phyloP scores from a whole-genome alignment of 2,797 vertebrate genomes.

The Knipowitschia caucasica region DNA sequence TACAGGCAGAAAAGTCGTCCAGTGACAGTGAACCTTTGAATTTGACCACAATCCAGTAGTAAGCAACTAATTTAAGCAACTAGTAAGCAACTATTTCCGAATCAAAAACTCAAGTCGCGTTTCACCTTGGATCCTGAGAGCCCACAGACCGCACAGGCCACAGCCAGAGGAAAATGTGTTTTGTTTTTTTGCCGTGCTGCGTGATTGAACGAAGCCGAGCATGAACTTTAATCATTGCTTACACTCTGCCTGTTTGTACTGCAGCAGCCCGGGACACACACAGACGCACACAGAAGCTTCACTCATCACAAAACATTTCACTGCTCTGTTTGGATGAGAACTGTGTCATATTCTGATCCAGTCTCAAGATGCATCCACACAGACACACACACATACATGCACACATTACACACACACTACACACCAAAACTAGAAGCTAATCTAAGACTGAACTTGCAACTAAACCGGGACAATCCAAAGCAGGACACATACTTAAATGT shows the following conservation, averaged over 20 bases:
- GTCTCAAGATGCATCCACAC: too few species aligned
- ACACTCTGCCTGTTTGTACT: constrained; percentile 72
- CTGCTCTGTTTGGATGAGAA: background rate
- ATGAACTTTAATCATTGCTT: constrained; percentile 81
- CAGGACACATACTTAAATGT: too few species aligned
- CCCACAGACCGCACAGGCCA: constrained; percentile 53
- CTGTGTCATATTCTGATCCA: background rate
- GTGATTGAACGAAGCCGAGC: constrained; percentile 80
- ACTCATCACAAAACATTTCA: constrained; percentile 53
- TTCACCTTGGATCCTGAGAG: background rate
- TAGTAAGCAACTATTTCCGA: too few species aligned
- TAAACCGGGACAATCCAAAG: too few species aligned
- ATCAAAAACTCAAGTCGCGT: too few species aligned
- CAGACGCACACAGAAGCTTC: constrained; percentile 25
- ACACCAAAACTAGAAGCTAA: background rate
- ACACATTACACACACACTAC: background rate
- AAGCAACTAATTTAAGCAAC: too few species aligned
- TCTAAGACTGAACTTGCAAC: background rate
- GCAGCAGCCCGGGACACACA: constrained; percentile 68
- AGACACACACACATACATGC: too few species aligned
- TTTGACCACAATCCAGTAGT: too few species aligned
- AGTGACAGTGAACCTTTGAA: too few species aligned
- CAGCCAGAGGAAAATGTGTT: constrained; percentile 65
- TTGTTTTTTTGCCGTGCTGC: constrained; percentile 70
- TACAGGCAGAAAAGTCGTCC: too few species aligned